Base-by-base conservation (phyloP, 2,888 invertebrate species). In the Mechanitis mazaeus region DNA sequence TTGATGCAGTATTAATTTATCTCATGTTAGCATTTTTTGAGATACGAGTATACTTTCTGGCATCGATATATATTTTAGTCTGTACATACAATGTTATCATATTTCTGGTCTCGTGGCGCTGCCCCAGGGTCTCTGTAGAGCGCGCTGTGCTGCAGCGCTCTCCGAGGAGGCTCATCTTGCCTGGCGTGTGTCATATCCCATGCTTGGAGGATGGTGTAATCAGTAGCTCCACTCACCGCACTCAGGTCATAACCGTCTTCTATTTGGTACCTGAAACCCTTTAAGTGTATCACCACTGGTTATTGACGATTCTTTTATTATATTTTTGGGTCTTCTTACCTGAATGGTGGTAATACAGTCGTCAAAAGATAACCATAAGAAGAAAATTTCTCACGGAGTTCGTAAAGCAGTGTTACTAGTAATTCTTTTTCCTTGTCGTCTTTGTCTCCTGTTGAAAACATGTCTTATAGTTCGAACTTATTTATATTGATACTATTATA, bases 181-280 rank as follows among this genome's bases (percentile, higher is more conserved):
- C 85, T 75, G 79, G 78, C 75, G 61, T 88, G 86, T 1, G 85
- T 87, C 87, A 89, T 88, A 63, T 89, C 90, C 85, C 93, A 95
- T 0, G 94, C 92, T 82, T 94, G 93, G 4, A 95, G 79, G 47
- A 94, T 92, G 2, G 95, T 88, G 72, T 94, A 92, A 79, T 95
- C 94, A 1, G 93, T 91, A 12, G 91, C 85, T 3, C 91, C 87
- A 54, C 91, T 90, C 0, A 95, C 84, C 56, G 92, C 91, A 11
- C 87, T 81, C 2, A 94, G 91, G 63, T 93, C 92, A 72, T 92
- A 94, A 0, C 93, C 93, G 71, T 94, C 93, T 71, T 94, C 93
- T 53, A 93, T 90, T 68, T 92, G 90, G 71, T 90, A 90, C 68
- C 90, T 89, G 55, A 31, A 53, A 46, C n/a, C 6, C 6, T 33